Evolutionary conservation across 2,888 invertebrate genomes (phyloP).

Genomic region (Drosophila cognata): DNA sequence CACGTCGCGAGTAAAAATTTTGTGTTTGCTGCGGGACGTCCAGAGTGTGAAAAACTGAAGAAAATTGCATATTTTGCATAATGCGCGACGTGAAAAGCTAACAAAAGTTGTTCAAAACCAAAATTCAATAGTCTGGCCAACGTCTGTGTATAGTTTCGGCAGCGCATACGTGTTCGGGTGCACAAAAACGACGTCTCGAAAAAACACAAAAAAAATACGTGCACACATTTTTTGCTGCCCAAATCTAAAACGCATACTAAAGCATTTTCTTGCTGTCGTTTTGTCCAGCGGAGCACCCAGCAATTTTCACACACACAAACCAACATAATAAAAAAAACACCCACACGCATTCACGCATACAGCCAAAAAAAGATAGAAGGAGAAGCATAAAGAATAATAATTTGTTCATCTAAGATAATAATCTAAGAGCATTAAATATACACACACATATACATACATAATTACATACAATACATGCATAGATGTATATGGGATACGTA

Average conservation of each 20-base stretch:
- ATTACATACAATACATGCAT: slow-evolving; percentile 41
- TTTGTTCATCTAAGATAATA: slow-evolving; percentile 55
- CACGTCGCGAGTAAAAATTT: slow-evolving; percentile 79
- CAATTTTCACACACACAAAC: slow-evolving; percentile 60
- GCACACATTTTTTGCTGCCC: slow-evolving; percentile 78
- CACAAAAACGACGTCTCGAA: slow-evolving; percentile 69
- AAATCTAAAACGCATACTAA: slow-evolving; percentile 75
- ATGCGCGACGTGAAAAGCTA: slow-evolving; percentile 81
- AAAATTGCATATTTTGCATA: slow-evolving; percentile 82
- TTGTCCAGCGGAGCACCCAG: slow-evolving; percentile 75
- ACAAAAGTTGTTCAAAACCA: slow-evolving; percentile 71
- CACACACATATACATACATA: slow-evolving; percentile 41
- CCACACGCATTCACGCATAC: slow-evolving; percentile 56
- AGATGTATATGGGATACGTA: slow-evolving; percentile 39
- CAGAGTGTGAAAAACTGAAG: slow-evolving; percentile 74
- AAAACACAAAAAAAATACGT: slow-evolving; percentile 70
- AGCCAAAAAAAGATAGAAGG: slow-evolving; percentile 47
- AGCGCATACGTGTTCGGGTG: slow-evolving; percentile 67
- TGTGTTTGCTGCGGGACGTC: slow-evolving; percentile 74
- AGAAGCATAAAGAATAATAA: slow-evolving; percentile 65
- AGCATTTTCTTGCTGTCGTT: slow-evolving; percentile 76
- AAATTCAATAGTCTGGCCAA: slow-evolving; percentile 67
- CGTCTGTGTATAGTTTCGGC: slow-evolving; percentile 66
- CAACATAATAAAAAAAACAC: slow-evolving; percentile 46
- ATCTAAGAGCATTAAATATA: slow-evolving; percentile 63